Conservation (phyloP, 2,888 invertebrate genomes). For the Carabus problematicus region DNA sequence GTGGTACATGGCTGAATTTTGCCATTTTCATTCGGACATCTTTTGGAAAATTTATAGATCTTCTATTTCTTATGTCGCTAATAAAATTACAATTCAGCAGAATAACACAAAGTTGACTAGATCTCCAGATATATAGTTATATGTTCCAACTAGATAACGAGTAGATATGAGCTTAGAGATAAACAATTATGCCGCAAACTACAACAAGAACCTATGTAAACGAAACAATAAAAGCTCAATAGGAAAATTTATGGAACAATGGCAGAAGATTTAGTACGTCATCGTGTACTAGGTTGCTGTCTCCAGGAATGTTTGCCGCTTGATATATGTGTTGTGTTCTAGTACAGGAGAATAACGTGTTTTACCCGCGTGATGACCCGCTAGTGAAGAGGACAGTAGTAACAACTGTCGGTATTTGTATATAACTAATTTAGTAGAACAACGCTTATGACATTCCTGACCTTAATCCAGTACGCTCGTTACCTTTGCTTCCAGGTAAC, state of each 20-base stretch:
- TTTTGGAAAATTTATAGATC: too few species aligned
- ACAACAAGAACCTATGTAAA: not conserved
- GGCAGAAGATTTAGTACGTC: conserved; percentile 17
- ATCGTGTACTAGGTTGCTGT: not conserved
- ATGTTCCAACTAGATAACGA: too few species aligned
- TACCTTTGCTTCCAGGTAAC: conserved; percentile 12
- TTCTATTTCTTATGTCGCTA: too few species aligned
- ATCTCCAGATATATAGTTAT: too few species aligned
- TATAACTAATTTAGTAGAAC: conserved; percentile 24
- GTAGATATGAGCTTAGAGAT: too few species aligned
- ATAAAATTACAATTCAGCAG: too few species aligned
- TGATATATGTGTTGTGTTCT: conserved; percentile 21
- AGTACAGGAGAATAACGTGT: conserved; percentile 21
- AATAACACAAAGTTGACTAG: too few species aligned
- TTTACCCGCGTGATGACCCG: conserved; percentile 16
- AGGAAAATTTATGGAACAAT: conserved; percentile 12
- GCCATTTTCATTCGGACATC: too few species aligned
- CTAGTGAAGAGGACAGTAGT: not conserved
- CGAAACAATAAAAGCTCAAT: conserved; percentile 5
- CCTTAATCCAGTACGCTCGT: not conserved
- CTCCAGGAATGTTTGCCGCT: not conserved
- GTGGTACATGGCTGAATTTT: too few species aligned
- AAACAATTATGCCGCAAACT: not conserved
- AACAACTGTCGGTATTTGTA: conserved; percentile 13
- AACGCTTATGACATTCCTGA: conserved; percentile 22